Evolutionary conservation across 1,140 invertebrate species (phyloP).

Genomic region (Aplysia californica): DNA sequence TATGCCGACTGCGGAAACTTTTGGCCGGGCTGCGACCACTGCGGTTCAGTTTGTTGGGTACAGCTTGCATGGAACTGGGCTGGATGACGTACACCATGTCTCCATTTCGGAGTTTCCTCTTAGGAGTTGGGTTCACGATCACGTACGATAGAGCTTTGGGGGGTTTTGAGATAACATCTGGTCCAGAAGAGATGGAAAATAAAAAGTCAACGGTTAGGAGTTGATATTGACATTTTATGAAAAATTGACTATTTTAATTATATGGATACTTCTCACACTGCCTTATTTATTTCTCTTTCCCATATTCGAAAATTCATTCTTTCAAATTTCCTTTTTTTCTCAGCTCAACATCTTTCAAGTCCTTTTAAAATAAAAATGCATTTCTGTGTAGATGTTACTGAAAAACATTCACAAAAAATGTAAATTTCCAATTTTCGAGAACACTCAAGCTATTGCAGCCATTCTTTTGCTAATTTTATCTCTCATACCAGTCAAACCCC

Average conservation of each 20-base stretch:
- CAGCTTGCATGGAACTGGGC: conserved; percentile 56
- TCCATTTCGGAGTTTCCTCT: conserved; percentile 31
- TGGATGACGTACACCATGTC: conserved; percentile 51
- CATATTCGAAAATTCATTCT: too few species aligned
- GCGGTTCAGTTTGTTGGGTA: conserved; percentile 44
- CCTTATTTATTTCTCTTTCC: too few species aligned
- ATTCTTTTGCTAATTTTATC: too few species aligned
- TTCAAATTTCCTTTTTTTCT: too few species aligned
- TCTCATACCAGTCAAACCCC: too few species aligned
- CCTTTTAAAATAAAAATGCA: too few species aligned
- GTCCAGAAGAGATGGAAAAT: background rate
- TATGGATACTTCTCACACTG: background rate
- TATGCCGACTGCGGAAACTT: conserved; percentile 2
- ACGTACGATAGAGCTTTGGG: conserved; percentile 34
- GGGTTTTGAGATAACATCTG: conserved; percentile 29
- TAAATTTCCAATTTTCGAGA: too few species aligned
- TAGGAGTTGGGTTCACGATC: conserved; percentile 35
- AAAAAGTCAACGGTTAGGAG: background rate
- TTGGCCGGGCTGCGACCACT: background rate
- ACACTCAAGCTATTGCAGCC: too few species aligned
- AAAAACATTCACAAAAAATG: too few species aligned
- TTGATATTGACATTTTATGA: background rate
- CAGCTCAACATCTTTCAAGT: too few species aligned
- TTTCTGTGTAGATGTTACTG: too few species aligned
- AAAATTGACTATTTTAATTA: background rate